Conservation (phyloP, 1,140 invertebrate genomes). For the Trachymyrmex cornetzi region DNA sequence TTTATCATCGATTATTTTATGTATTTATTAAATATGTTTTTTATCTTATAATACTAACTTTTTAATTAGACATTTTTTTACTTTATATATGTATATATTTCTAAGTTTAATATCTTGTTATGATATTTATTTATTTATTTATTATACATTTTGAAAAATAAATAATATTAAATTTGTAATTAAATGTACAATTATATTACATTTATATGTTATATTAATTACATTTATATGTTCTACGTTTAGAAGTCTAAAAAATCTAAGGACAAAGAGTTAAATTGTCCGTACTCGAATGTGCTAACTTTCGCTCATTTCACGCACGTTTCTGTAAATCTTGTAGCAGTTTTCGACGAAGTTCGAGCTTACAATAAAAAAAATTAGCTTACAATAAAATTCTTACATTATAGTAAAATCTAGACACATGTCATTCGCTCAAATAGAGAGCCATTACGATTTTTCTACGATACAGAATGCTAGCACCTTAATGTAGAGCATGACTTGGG, state of each 20-base stretch:
- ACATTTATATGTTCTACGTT: background rate
- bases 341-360: conserved; percentile 41
- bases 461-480: conserved; percentile 41
- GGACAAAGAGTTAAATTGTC: conserved; percentile 6
- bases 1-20: background rate
- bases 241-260: background rate
- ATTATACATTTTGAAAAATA: background rate
- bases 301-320: conserved; percentile 6
- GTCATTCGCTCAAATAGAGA: conserved; percentile 25
- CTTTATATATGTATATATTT: conserved; percentile 9
- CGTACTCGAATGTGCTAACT: background rate
- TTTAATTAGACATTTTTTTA: conserved; percentile 1
- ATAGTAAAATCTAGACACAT: conserved; percentile 41
- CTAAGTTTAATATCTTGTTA: background rate
- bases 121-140: background rate
- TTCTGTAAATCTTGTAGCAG: conserved; percentile 5
- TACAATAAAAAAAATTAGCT: conserved; percentile 18
- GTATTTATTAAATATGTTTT: background rate
- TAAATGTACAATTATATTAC: conserved; percentile 1
- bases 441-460: conserved; percentile 52
- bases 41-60: background rate
- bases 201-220: background rate
- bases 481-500: conserved; percentile 50
- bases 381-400: background rate
- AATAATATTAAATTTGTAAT: conserved; percentile 12